Base-by-base conservation (phyloP, 2,888 invertebrate species). In the Tetragonula carbonaria region DNA sequence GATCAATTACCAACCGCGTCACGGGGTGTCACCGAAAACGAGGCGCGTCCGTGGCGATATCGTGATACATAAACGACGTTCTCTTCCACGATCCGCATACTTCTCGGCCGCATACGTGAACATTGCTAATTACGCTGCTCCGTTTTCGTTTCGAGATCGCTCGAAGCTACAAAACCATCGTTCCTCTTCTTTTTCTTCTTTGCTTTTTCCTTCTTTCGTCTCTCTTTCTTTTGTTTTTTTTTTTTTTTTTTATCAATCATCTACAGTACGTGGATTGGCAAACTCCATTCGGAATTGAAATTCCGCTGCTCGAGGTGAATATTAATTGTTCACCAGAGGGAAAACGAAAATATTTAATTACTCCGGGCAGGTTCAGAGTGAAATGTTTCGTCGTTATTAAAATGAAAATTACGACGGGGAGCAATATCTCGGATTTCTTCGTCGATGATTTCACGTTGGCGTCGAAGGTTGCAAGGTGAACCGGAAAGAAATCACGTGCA, bases 1-100 rank as follows among this genome's bases (percentile, higher is more conserved):
- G 90, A 91, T 91, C 91, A 93, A 93, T 93, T 93, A 93, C 86
- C 28, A 28, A 28, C 33, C 89, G 88, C 88, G 88, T 88, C 87
- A 88, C 86, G 87, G 71, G 65, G 80, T 68, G 88, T 86, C 87
- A 76, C 70, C 33, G 77, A 6, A 66, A 85, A 84, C 70, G 63
- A 77, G 70, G 55, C 84, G 70, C 63, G 68, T 72, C 72, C 21
- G 18, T 38, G 50, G 21, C 63, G 33, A 33, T 45, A 45, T 65
- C 45, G 16, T 45, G 45, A 53, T 45, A 53, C 57, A 59, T 67
- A 18, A 23, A 8, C 28, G 16, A 38, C 55, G n/a, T 33, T 59
- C 67, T 71, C 78, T 53, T 72, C 72, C 65, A 28, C 45, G 70
- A 38, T 63, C 23, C 73, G 68, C 55, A 72, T 74, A 66, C 65